phyloP scores from a whole-genome alignment of 2,888 invertebrate genomes.

The Sesia apiformis region DNA sequence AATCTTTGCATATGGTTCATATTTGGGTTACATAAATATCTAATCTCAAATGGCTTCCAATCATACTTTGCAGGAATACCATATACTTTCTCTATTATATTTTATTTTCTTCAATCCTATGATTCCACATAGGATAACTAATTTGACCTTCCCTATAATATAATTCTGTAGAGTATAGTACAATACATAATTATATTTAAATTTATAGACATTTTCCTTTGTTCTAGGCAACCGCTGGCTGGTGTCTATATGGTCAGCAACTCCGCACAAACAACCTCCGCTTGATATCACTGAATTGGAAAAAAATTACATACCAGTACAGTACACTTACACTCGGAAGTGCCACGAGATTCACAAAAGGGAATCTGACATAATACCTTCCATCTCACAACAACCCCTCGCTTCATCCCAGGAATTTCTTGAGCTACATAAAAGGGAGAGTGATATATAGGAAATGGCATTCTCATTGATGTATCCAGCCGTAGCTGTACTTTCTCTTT shows the following conservation, averaged over 20 bases:
- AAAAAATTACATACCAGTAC: conserved; percentile 44
- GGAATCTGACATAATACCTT: conserved; percentile 33
- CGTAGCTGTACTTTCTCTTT: conserved; percentile 80
- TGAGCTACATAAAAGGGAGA: conserved; percentile 85
- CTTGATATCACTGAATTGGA: conserved; percentile 85
- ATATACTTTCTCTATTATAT: no score
- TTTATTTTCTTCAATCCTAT: no score
- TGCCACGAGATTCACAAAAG: conserved; percentile 26
- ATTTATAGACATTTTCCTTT: background rate
- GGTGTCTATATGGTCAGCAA: conserved; percentile 87
- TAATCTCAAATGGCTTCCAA: no score
- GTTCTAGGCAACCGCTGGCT: conserved; percentile 86
- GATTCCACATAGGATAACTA: background rate
- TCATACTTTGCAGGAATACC: no score
- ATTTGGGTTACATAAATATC: no score
- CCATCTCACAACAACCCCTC: conserved; percentile 49
- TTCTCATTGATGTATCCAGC: conserved; percentile 87
- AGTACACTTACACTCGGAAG: conserved; percentile 21
- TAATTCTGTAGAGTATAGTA: background rate
- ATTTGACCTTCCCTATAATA: background rate
- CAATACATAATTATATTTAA: no score
- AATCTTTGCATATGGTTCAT: no score
- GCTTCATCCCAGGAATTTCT: conserved; percentile 70
- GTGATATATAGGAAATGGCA: conserved; percentile 84
- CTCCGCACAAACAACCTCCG: conserved; percentile 88